Evolutionary conservation across 2,113 vertebrate species (phyloP).

Genomic region (Anguilla japonica): DNA sequence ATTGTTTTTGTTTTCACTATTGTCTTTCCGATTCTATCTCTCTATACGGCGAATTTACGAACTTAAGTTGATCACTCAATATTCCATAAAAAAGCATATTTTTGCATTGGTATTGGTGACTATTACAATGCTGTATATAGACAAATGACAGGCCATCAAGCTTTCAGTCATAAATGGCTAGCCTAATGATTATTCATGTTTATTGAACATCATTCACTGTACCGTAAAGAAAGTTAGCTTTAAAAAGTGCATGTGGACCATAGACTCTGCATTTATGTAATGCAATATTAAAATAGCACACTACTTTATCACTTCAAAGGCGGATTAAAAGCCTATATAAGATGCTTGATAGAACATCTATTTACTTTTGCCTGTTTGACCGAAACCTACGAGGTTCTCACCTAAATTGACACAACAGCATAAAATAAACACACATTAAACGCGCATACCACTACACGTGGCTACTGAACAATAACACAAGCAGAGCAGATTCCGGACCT

Average conservation of each 20-base stretch:
- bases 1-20: background rate
- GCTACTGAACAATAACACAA: conserved; percentile 22
- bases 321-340: background rate
- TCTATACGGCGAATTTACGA: background rate
- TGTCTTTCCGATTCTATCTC: background rate
- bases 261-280: background rate
- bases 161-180: background rate
- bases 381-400: background rate
- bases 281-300: background rate
- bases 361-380: background rate
- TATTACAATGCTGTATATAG: background rate
- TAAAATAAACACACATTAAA: background rate
- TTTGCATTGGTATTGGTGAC: background rate
- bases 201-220: background rate
- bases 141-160: background rate
- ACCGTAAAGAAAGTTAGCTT: background rate
- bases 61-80: background rate
- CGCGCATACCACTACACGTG: conserved; percentile 7
- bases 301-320: background rate
- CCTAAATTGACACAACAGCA: background rate
- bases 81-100: background rate
- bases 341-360: background rate
- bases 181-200: background rate
- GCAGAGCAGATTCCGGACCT: background rate
- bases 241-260: background rate